phyloP scores from a whole-genome alignment of 53 echinoderm and acorn worm species.

The Holothuria leucospilota region DNA sequence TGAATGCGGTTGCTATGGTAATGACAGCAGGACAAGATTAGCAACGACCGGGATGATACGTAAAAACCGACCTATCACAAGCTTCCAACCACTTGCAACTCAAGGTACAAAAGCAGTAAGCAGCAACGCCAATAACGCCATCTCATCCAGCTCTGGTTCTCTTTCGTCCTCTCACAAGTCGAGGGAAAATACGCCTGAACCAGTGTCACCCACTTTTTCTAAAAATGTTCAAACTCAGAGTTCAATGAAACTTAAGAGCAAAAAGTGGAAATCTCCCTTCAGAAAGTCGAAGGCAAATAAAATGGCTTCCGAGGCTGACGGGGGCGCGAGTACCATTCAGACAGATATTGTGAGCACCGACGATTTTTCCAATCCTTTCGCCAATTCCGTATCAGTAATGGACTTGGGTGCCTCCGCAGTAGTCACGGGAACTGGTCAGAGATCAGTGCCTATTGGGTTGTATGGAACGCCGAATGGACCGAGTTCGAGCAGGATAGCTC shows the following conservation, averaged over 20 bases:
- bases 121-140: slow-evolving; percentile 16
- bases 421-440: neutral
- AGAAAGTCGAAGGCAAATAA: neutral
- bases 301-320: neutral
- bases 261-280: slow-evolving; percentile 35
- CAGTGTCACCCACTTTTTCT: neutral
- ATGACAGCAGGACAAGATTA: neutral
- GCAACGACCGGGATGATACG: slow-evolving; percentile 8
- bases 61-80: slow-evolving; percentile 14
- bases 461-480: slow-evolving; percentile 33
- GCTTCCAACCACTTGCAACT: neutral
- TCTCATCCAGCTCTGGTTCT: neutral
- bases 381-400: slow-evolving; percentile 1
- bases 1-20: slow-evolving; percentile 25
- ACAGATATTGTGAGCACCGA: slow-evolving; percentile 11
- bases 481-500: slow-evolving; percentile 57
- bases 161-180: neutral
- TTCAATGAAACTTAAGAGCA: neutral
- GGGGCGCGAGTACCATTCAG: neutral
- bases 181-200: neutral
- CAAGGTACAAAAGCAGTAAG: neutral
- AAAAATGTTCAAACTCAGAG: neutral
- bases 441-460: neutral
- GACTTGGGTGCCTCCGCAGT: neutral
- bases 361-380: slow-evolving; percentile 53